Base-by-base conservation (phyloP, 2,113 vertebrate species). In the Lepus americanus region DNA sequence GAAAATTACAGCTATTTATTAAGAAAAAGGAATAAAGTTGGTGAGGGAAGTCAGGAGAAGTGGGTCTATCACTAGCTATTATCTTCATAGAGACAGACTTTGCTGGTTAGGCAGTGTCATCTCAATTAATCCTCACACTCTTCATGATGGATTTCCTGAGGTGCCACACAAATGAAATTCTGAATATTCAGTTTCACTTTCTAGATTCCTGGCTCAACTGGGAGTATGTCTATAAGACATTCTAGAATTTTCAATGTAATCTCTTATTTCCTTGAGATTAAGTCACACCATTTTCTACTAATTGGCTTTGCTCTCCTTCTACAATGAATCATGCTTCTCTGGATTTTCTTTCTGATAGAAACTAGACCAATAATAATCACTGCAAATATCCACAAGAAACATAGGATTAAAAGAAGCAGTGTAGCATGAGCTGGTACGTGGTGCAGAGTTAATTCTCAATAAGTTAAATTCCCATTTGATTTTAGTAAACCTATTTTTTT, bases 171-270 rank as follows among this genome's bases (percentile, higher is more conserved):
- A 69, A 89, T 9, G 73, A 81, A 82, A 90, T 80, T 76, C 17
- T 80, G 20, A 61, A 67, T 9, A 66, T 29, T 53, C 44, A 39
- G 5, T 76, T 92, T 93, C 49, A 77, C 29, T 76, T 77, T 39
- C 29, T 25, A 85, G 53, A 10, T 14, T 76, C 27, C 66, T 51
- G 20, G 39, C 1, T 95, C 39, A 83, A 9, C 29, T 79, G 51
- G 27, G 31, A 89, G 33, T 72, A 73, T 72, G 25, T 72, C 16
- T 78, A 9, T 39, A 69, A 33, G n/a, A 72, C 20, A 20, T 44
- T 95, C 55, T 44, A 64, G 84, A 80, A 81, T 82, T 86, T 85
- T 93, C 66, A 96, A 23, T 39, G 83, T n/a, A 31, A 61, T 66
- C 79, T 70, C 33, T 95, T 67, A 83, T 83, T 83, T 86, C 12